Percentiles rank a stretch among this genome's conserved stretches.
Conservation (phyloP, 2,888 invertebrate genomes). For the Eilema griseolum region DNA sequence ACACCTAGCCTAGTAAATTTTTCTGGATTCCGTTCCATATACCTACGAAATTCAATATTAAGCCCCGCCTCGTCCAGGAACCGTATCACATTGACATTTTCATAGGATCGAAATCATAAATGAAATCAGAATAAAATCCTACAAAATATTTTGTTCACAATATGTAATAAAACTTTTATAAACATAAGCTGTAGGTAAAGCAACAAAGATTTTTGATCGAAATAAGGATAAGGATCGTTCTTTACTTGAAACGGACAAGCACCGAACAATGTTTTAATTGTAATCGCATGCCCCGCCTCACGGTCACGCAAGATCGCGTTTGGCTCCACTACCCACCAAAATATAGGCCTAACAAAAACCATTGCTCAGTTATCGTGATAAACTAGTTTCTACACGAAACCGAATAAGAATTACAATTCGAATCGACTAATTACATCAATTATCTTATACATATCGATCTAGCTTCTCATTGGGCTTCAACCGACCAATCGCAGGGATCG, state of each 20-base stretch:
- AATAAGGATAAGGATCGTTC: slow-evolving; percentile 50
- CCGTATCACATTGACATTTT: no score
- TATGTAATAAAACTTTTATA: slow-evolving; percentile 7
- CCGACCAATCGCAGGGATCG: slow-evolving; percentile 55
- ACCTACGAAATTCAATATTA: no score
- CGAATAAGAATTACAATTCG: slow-evolving; percentile 38
- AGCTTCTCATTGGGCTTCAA: slow-evolving; percentile 62
- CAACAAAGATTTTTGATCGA: slow-evolving; percentile 57
- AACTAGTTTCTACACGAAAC: slow-evolving; percentile 60
- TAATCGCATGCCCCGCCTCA: slow-evolving; percentile 79
- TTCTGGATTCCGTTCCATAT: no score
- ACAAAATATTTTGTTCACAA: slow-evolving; percentile 19
- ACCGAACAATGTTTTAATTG: slow-evolving; percentile 81
- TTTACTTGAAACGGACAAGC: slow-evolving; percentile 46
- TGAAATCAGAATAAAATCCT: background rate
- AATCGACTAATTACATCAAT: slow-evolving; percentile 44
- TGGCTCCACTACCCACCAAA: slow-evolving; percentile 51
- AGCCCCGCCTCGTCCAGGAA: no score
- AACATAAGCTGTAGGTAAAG: slow-evolving; percentile 22
- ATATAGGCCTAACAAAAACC: slow-evolving; percentile 55
- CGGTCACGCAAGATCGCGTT: slow-evolving; percentile 86
- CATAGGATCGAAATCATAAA: no score
- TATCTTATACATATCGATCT: slow-evolving; percentile 57
- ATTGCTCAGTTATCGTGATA: slow-evolving; percentile 56
- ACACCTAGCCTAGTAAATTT: no score